These are phyloP conservation scores for Steinernema carpocapsae DNA, from an alignment of 2,888 invertebrate genomes.

Conservation along the genomic window DNA sequence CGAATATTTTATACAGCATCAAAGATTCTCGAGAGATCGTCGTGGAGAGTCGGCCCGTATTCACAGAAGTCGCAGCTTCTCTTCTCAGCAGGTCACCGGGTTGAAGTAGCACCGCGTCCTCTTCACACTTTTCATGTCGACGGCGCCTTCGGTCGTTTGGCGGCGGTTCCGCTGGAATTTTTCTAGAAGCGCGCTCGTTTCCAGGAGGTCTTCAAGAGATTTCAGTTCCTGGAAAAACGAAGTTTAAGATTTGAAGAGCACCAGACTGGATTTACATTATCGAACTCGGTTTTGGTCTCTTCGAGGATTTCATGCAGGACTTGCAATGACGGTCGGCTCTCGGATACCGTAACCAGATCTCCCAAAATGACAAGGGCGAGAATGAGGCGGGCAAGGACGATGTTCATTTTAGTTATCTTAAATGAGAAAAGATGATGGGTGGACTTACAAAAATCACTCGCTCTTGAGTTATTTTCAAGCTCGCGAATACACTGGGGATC, in stretches of 20 bases:
- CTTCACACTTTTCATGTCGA: background rate
- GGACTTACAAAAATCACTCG: too few species aligned
- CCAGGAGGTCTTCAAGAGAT: background rate
- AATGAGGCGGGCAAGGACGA: too few species aligned
- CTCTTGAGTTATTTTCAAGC: too few species aligned
- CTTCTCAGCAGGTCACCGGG: slow-evolving; percentile 20
- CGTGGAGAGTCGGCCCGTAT: background rate
- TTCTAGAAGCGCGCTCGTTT: background rate
- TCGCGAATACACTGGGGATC: too few species aligned
- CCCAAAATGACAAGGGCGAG: background rate
- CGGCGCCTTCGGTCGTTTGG: slow-evolving; percentile 15
- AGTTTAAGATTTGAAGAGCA: too few species aligned
- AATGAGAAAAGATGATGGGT: too few species aligned
- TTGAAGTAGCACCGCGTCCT: slow-evolving; percentile 22
- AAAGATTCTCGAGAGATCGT: background rate
- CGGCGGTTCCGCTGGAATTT: slow-evolving; percentile 15
- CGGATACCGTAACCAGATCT: background rate
- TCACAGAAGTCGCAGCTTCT: background rate
- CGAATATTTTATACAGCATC: too few species aligned
- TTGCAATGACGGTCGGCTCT: background rate
- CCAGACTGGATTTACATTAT: background rate
- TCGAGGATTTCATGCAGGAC: slow-evolving; percentile 12
- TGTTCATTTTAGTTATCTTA: too few species aligned
- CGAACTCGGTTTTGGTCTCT: background rate
- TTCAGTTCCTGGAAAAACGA: background rate